A percentile compares a stretch with the other conserved stretches of the same genome.
Evolutionary conservation across 2,113 vertebrate species (phyloP).

Genomic region (Cyrtonyx montezumae): DNA sequence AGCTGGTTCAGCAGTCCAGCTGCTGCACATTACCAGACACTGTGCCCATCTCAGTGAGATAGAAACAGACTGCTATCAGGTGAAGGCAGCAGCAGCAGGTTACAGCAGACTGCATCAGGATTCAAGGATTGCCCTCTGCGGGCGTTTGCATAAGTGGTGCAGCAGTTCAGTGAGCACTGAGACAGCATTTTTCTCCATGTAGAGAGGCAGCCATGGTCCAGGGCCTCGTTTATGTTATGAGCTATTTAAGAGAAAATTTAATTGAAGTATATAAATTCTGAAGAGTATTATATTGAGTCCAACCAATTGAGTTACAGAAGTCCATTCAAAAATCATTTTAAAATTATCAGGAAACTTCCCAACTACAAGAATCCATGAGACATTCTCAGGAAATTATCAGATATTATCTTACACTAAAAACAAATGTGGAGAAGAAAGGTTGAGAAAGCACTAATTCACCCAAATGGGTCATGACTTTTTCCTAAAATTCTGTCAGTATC

Average conservation of each 20-base stretch:
- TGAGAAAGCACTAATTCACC: not conserved
- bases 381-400: slow-evolving; percentile 72
- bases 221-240: slow-evolving; percentile 58
- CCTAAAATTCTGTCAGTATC: not conserved
- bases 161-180: not conserved
- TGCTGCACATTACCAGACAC: not conserved
- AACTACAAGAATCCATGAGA: slow-evolving; percentile 62
- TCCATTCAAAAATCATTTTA: slow-evolving; percentile 60
- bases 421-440: slow-evolving; percentile 19
- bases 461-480: slow-evolving; percentile 40
- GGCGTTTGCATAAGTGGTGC: too few species aligned
- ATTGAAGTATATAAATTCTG: slow-evolving; percentile 64
- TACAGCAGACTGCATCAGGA: not conserved
- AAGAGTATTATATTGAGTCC: slow-evolving; percentile 59
- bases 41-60: not conserved
- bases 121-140: too few species aligned
- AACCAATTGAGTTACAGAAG: slow-evolving; percentile 66
- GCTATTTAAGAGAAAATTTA: slow-evolving; percentile 61
- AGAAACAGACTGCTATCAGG: not conserved
- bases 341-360: slow-evolving; percentile 58
- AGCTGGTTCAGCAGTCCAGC: not conserved
- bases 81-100: not conserved
- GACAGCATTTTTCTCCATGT: not conserved
- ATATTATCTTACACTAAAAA: slow-evolving; percentile 59
- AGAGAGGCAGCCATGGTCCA: not conserved